These are phyloP conservation scores for Poeciliopsis occidentalis DNA, from an alignment of 2,113 vertebrate species.

Conservation along the genomic window DNA sequence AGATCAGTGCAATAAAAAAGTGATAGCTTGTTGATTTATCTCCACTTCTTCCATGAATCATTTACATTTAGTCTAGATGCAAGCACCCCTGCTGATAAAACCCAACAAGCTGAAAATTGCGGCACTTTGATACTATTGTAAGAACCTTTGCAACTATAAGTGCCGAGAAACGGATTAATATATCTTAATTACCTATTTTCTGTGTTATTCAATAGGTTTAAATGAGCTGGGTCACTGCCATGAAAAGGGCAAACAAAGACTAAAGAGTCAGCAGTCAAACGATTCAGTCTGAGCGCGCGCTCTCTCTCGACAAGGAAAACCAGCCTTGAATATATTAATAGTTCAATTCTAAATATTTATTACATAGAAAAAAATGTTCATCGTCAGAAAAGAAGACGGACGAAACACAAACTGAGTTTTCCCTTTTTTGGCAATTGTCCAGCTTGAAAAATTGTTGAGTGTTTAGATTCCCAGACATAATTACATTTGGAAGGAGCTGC, in stretches of 20 bases:
- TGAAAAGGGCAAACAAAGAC: neutral
- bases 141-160: neutral
- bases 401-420: conserved; percentile 15
- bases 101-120: neutral
- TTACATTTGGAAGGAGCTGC: neutral
- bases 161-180: neutral
- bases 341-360: neutral
- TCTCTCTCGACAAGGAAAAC: neutral
- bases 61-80: neutral
- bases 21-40: neutral
- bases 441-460: neutral
- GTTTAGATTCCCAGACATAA: neutral
- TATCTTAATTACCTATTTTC: neutral
- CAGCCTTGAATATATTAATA: neutral
- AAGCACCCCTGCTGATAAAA: neutral
- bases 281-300: neutral
- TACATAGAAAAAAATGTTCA: neutral
- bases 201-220: neutral
- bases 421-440: conserved; percentile 1
- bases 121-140: neutral
- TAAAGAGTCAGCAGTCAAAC: neutral
- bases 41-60: neutral
- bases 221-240: neutral
- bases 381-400: conserved; percentile 13
- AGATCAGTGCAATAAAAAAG: no score